Evolutionary conservation across 2,888 invertebrate genomes (phyloP), one percentile per base, ranked within the genome.

Genomic region (Limenitis camilla): DNA sequence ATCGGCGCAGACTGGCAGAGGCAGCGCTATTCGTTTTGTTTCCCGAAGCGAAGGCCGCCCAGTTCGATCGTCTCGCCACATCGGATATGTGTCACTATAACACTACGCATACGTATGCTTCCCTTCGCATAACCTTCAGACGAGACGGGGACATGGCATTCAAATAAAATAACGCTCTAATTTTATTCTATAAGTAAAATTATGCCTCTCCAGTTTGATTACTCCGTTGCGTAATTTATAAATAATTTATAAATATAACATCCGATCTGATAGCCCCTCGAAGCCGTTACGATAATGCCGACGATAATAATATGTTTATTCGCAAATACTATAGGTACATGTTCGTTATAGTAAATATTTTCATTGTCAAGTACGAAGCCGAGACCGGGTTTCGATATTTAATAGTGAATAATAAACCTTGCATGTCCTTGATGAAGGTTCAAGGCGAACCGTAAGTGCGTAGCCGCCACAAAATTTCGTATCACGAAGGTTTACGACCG

Each of bases 71-170:
- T 73, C 74, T 74, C 72, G 70, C 69, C 70, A 68, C 74, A 69
- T 78, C 76, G 72, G 76, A 82, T 84, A 79, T 84, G 81, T 85
- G 83, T 83, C 84, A 85, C 82, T 83, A 81, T 78, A 77, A 72
- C 81, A 78, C 76, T 74, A 78, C 62, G 66, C 69, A 73, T 73
- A 70, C 70, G 71, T 69, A 68, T 71, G 68, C 74, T 68, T 71
- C 70, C 69, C 70, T 69, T 62, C 68, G 57, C 67, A 61, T 66
- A 64, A 71, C 73, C 71, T 73, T 66, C 64, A 64, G 62, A 45
- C 68, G 66, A 74, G 66, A 67, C 68, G 61, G 62, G 58, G 61
- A 59, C 60, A 61, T 61, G 61, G 62, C 58, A 63, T 63, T 63
- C 60, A 63, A 63, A 64, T 58, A 54, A 61, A 61, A 62, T 57